These are phyloP conservation scores for Triops cancriformis DNA, from an alignment of 1,140 invertebrate genomes.

Conservation along the genomic window DNA sequence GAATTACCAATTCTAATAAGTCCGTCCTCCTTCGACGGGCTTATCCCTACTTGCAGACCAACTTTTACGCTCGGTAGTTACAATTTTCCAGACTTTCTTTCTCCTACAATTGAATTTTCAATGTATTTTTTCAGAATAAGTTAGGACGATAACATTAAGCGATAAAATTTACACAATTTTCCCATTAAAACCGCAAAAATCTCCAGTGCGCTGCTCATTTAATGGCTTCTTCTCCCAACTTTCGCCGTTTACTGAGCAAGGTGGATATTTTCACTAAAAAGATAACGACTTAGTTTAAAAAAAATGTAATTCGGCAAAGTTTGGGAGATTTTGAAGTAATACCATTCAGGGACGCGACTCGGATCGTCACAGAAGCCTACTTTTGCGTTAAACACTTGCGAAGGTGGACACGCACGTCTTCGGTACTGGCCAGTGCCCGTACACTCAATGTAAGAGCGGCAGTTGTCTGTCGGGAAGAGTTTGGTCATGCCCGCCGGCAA, in stretches of 20 bases:
- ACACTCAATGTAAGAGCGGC: background rate
- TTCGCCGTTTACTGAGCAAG: too few relatives aligned
- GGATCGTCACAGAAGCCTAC: background rate
- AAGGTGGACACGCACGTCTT: background rate
- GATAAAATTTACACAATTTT: too few relatives aligned
- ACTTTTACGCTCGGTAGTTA: background rate
- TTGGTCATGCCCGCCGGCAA: background rate
- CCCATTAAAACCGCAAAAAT: too few relatives aligned
- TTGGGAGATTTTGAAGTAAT: background rate
- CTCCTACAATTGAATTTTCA: background rate
- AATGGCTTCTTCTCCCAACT: too few relatives aligned
- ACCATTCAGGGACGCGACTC: background rate
- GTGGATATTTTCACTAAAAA: too few relatives aligned
- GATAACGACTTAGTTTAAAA: too few relatives aligned
- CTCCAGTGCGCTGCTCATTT: too few relatives aligned
- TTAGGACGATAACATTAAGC: background rate
- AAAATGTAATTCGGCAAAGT: background rate
- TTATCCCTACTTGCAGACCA: background rate
- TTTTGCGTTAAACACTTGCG: background rate
- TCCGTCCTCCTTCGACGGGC: background rate
- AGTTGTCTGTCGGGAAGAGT: background rate
- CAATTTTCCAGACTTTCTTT: background rate
- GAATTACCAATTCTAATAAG: conserved; percentile 11
- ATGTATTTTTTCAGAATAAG: background rate
- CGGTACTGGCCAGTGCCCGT: background rate